These are phyloP conservation scores for Amiota mariae DNA, from an alignment of 2,888 invertebrate genomes.

Conservation along the genomic window DNA sequence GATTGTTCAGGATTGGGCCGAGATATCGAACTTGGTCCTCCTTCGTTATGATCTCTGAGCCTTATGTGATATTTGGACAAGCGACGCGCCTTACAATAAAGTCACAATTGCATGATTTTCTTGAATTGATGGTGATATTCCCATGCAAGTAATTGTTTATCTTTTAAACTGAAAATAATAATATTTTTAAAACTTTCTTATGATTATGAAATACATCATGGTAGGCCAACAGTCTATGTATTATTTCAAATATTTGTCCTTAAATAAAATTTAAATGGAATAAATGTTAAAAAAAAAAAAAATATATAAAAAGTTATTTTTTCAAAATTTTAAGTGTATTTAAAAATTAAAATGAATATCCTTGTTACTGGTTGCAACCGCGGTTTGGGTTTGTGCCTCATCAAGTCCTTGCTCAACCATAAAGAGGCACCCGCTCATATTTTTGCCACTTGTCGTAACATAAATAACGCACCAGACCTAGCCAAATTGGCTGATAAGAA, in stretches of 20 bases:
- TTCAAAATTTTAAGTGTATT: slow-evolving; percentile 1
- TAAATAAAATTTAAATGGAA: neutral
- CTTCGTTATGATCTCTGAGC: too few species aligned
- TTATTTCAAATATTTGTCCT: neutral
- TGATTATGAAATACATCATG: neutral
- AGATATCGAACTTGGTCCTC: too few species aligned
- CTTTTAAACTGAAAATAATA: too few species aligned
- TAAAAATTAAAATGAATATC: neutral
- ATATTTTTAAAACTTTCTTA: slow-evolving; percentile 38
- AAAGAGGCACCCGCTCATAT: neutral
- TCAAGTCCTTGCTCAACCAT: neutral
- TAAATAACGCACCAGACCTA: neutral
- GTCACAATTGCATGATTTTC: too few species aligned
- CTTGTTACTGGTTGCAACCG: slow-evolving; percentile 8
- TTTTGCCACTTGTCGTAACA: slow-evolving; percentile 5
- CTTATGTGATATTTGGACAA: too few species aligned
- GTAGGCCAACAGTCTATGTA: slow-evolving; percentile 2
- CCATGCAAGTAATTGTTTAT: too few species aligned
- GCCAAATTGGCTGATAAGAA: neutral
- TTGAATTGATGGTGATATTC: too few species aligned
- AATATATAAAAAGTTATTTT: neutral
- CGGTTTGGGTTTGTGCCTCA: slow-evolving; percentile 3
- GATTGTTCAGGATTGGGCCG: too few species aligned
- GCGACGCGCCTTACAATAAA: too few species aligned
- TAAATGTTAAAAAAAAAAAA: neutral